Percentiles rank a stretch among this genome's conserved stretches.
phyloP scores from a whole-genome alignment of 2,113 vertebrate species.

The Pitta sordida region DNA sequence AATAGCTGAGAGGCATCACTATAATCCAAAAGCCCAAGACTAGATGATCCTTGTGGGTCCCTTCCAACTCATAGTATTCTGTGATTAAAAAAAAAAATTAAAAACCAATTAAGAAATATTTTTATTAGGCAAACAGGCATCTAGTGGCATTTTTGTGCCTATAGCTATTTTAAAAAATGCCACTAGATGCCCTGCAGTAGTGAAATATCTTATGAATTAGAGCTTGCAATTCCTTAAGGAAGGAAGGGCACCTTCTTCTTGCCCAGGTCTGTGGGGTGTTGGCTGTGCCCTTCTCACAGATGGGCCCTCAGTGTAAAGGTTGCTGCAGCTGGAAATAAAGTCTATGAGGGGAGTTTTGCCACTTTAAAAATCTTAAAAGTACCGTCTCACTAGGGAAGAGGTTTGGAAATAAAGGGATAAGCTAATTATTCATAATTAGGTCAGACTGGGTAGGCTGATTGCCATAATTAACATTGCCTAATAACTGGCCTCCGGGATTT shows the following conservation, averaged over 20 bases:
- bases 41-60: too few relatives aligned
- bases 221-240: background rate
- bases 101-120: background rate
- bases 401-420: slow-evolving; percentile 57
- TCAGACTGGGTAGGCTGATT: slow-evolving; percentile 59
- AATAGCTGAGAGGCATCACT: background rate
- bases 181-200: background rate
- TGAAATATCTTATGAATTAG: background rate
- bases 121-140: background rate
- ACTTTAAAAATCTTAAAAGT: background rate
- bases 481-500: slow-evolving; percentile 28
- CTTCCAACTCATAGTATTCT: too few relatives aligned
- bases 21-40: background rate
- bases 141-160: background rate
- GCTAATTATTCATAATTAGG: slow-evolving; percentile 70
- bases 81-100: background rate
- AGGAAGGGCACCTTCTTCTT: background rate
- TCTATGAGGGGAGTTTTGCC: background rate
- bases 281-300: background rate
- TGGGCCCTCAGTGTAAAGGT: background rate
- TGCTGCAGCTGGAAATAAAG: background rate
- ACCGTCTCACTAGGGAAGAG: background rate
- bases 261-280: background rate
- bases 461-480: slow-evolving; percentile 66
- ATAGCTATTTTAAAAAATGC: background rate